These are phyloP conservation scores for Halictus ligatus DNA, from an alignment of 2,888 invertebrate genomes.

Conservation along the genomic window DNA sequence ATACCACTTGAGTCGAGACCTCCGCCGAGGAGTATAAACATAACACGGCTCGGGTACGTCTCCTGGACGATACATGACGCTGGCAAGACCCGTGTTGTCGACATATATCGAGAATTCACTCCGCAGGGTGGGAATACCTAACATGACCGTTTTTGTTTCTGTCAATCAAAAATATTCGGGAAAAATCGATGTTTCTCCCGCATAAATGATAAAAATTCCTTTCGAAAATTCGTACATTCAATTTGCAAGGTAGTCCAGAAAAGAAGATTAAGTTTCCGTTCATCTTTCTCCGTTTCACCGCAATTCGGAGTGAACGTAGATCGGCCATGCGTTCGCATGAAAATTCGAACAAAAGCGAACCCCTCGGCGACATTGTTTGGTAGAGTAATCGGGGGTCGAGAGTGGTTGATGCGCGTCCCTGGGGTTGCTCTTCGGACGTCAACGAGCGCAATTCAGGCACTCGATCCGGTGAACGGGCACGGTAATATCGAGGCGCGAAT, in stretches of 20 bases:
- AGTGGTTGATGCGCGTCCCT: conserved; percentile 28
- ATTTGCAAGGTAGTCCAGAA: too few species aligned
- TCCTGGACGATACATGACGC: too few species aligned
- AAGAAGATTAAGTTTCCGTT: not conserved
- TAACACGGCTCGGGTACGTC: too few species aligned
- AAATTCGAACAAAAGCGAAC: conserved; percentile 23
- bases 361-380: conserved; percentile 33
- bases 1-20: too few species aligned
- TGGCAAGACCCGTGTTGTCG: too few species aligned
- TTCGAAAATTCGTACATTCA: not conserved
- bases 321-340: conserved; percentile 20
- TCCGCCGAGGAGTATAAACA: too few species aligned
- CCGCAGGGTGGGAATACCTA: too few species aligned
- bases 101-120: too few species aligned
- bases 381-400: conserved; percentile 15
- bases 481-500: conserved; percentile 28
- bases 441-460: conserved; percentile 33
- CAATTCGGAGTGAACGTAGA: not conserved
- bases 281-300: not conserved
- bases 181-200: not conserved
- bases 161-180: too few species aligned
- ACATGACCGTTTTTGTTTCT: too few species aligned
- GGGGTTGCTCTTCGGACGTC: conserved; percentile 12
- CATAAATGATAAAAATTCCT: not conserved
- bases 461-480: conserved; percentile 23